Percentiles rank a stretch among this genome's conserved stretches.
Conservation (phyloP, 2,113 vertebrate species). For the Calcarius ornatus region DNA sequence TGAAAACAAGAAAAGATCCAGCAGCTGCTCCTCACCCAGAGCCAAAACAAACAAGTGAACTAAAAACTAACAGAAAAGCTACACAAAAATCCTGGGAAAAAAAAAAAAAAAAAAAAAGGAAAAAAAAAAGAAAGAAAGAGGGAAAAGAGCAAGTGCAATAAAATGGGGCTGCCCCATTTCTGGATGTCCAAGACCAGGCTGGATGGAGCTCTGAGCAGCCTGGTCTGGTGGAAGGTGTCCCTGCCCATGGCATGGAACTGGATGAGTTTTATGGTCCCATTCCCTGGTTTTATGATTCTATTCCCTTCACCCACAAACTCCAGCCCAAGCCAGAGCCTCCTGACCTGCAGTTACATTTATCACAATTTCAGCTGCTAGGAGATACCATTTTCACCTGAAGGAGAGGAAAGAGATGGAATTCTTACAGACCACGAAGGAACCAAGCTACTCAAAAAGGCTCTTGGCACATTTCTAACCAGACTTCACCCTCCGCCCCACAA, state of each 20-base stretch:
- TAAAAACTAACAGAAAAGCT: background rate
- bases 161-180: background rate
- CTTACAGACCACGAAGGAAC: background rate
- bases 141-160: background rate
- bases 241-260: background rate
- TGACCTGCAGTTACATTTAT: background rate
- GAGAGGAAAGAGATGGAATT: background rate
- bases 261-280: background rate
- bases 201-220: background rate
- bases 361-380: background rate
- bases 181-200: rapidly evolving
- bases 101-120: background rate
- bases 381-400: background rate
- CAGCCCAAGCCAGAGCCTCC: background rate
- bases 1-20: background rate
- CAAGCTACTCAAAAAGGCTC: background rate
- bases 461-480: background rate
- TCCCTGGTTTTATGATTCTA: background rate
- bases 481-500: background rate
- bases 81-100: background rate
- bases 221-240: background rate
- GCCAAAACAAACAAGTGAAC: background rate
- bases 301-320: background rate
- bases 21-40: slow-evolving; percentile 19
- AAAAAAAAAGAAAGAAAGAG: background rate